Evolutionary conservation across 2,797 vertebrate species (phyloP), one percentile per base, ranked within the genome.

Genomic region (Sandelia bainsii): DNA sequence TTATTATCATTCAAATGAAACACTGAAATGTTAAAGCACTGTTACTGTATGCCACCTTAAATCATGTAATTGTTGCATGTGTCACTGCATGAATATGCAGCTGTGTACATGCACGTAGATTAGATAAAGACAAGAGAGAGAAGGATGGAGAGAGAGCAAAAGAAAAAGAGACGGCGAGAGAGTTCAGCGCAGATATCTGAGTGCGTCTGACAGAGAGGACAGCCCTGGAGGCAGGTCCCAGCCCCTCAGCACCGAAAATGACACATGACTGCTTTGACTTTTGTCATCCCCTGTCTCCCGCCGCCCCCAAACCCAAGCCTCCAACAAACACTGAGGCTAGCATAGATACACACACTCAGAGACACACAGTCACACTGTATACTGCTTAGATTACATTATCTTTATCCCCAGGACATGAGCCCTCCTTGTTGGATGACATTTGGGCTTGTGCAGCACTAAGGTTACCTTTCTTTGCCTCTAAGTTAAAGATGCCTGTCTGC

Each of bases 381-480:
- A 92, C 92, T 94, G 93, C 93, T 93, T 94, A 93, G 92, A 94
- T 94, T 93, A 94, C 92, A 93, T 94, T 94, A 93, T 93, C 88
- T 92, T 84, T 91, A 83, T 91, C 93, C 93, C 52, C 81, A 1
- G 92, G 92, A 91, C 85, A 90, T 76, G 87, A 89, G 85, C 87
- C 90, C 90, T 92, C 89, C 90, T 93, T 94, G 92, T 90, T 92
- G 90, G 93, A 93, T 94, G 93, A 92, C 91, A 93, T 94, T 93
- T 93, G 90, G 91, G 93, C 92, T 93, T 92, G 91, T 93, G 91
- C 91, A 92, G 93, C 91, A 92, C 89, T 93, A 92, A 93, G 93
- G 93, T 93, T 93, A 93, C 93, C 92, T 94, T 93, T 93, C 87
- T 88, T 79, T 93, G 89, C 91, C 93, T 91, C 88, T 87, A 84